phyloP scores from a whole-genome alignment of 2,888 invertebrate species.

The Falcaria lacertinaria region DNA sequence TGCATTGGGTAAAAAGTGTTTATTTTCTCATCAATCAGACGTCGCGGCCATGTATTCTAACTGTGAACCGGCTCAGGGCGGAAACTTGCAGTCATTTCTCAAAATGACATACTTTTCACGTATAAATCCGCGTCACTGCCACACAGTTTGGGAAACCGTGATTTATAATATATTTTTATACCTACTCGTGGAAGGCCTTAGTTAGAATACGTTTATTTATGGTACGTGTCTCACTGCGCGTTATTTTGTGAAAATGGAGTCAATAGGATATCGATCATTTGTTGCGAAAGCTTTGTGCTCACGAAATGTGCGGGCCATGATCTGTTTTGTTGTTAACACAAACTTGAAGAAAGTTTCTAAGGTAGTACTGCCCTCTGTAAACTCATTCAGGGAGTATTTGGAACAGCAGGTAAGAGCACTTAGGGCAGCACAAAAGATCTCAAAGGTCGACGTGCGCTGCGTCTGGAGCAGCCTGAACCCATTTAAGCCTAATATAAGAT shows the following conservation, averaged over 20 bases:
- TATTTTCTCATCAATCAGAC: constrained; percentile 39
- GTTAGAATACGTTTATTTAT: constrained; percentile 50
- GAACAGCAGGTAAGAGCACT: no score
- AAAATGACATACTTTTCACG: constrained; percentile 52
- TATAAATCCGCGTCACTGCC: constrained; percentile 46
- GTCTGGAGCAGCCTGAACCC: no score
- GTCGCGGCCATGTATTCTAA: constrained; percentile 40
- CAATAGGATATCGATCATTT: background rate
- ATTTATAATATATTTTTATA: constrained; percentile 43
- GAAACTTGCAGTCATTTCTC: constrained; percentile 56
- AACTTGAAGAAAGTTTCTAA: no score
- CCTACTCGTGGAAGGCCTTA: constrained; percentile 33
- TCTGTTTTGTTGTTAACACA: no score
- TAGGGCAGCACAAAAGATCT: no score
- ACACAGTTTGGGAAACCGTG: constrained; percentile 27
- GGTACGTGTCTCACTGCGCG: constrained; percentile 19
- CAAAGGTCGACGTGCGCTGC: no score
- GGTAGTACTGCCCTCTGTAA: no score
- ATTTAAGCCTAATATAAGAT: no score
- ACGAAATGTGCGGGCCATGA: background rate
- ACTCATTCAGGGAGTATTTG: no score
- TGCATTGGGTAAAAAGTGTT: constrained; percentile 9
- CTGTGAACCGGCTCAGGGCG: constrained; percentile 41
- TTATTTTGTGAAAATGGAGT: constrained; percentile 8
- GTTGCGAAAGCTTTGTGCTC: background rate